phyloP scores from a whole-genome alignment of 2,888 invertebrate species.

The Sphecodes monilicornis region DNA sequence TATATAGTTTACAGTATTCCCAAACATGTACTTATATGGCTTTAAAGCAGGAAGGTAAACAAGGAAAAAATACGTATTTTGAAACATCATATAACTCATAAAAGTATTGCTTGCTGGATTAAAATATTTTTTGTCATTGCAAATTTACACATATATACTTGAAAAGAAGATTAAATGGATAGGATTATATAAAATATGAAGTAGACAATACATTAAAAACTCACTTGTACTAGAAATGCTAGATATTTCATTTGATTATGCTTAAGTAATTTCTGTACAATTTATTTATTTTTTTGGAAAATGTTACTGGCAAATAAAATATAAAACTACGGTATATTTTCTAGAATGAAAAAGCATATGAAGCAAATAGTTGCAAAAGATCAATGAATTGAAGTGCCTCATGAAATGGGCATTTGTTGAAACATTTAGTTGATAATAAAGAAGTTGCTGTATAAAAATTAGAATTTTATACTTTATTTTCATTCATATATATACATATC shows the following conservation, averaged over 20 bases:
- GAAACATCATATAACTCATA: not conserved
- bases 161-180: not conserved
- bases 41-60: slow-evolving; percentile 5
- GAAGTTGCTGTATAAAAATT: slow-evolving; percentile 19
- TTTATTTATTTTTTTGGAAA: slow-evolving; percentile 17
- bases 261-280: slow-evolving; percentile 25
- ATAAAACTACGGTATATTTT: slow-evolving; percentile 13
- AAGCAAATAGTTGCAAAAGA: slow-evolving; percentile 14
- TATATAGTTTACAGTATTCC: slow-evolving; percentile 15
- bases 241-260: slow-evolving; percentile 6
- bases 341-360: not conserved
- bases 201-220: slow-evolving; percentile 27
- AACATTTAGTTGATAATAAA: slow-evolving; percentile 33
- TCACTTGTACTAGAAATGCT: slow-evolving; percentile 1
- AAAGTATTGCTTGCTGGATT: not conserved
- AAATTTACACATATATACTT: slow-evolving; percentile 5
- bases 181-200: slow-evolving; percentile 3
- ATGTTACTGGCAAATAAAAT: slow-evolving; percentile 17
- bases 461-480: slow-evolving; percentile 1
- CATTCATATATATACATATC: not conserved
- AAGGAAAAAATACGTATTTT: slow-evolving; percentile 17
- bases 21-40: slow-evolving; percentile 27
- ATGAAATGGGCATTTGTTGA: slow-evolving; percentile 10
- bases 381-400: slow-evolving; percentile 21
- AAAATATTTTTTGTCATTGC: slow-evolving; percentile 18